Percentiles rank a stretch among this genome's conserved stretches.
phyloP scores from a whole-genome alignment of 1,140 invertebrate species.

The Drosophila pandora region DNA sequence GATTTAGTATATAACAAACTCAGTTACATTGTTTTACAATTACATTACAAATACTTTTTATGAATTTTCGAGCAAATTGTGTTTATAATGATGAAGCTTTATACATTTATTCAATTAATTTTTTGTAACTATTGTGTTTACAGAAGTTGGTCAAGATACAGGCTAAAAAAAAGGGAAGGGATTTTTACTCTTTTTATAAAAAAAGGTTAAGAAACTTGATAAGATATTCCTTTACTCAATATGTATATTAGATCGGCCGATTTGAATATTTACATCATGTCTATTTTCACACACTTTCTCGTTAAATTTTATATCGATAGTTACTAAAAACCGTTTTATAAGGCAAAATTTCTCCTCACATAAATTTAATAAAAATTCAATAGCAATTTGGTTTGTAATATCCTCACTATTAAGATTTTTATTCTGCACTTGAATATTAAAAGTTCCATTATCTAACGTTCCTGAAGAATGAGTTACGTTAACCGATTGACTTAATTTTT shows the following conservation, averaged over 20 bases:
- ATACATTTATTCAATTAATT: no score
- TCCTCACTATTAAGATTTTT: not conserved
- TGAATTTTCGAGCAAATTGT: no score
- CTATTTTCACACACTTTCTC: conserved; percentile 5
- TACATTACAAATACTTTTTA: no score
- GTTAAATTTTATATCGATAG: conserved; percentile 15
- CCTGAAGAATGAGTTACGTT: conserved; percentile 44
- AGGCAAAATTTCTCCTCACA: conserved; percentile 69
- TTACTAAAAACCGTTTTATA: conserved; percentile 58
- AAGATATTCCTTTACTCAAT: not conserved
- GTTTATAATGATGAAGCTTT: no score
- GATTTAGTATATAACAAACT: no score
- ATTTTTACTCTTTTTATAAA: no score
- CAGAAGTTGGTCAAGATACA: no score
- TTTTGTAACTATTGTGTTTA: no score
- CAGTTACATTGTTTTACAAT: no score
- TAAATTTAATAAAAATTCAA: conserved; percentile 64
- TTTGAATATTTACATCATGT: conserved; percentile 44
- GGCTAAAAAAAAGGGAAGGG: no score
- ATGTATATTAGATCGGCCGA: conserved; percentile 33
- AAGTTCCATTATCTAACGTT: conserved; percentile 52
- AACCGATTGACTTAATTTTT: conserved; percentile 33
- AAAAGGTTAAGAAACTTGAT: no score
- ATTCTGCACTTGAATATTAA: conserved; percentile 36
- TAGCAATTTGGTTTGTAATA: conserved; percentile 1